Base-by-base conservation (phyloP, 2,888 invertebrate species). In the Melangyna quadrimaculata region DNA sequence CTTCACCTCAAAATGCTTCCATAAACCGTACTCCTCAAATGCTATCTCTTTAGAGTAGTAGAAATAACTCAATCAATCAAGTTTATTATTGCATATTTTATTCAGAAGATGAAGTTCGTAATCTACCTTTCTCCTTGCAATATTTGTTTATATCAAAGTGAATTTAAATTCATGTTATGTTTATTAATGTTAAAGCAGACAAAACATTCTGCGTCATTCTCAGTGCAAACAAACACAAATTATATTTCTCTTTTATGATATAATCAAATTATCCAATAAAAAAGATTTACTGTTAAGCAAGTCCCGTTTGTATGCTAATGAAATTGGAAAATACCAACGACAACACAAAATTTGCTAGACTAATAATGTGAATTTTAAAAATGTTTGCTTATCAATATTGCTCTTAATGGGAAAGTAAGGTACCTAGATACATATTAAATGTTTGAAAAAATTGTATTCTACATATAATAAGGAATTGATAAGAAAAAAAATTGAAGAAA, bases 231-330 rank as follows among this genome's bases (percentile, higher is more conserved):
- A 35, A 57, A 59, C 35, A 59, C 29, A 14, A 59, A 14, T 22
- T 37, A 59, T 59, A 59, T 43, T 43, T 43, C 17, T 27, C 27
- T 63, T 63, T 63, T 43, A 63, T 63, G 27, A 63, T 27, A 43
- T 43, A 73, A 79, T 72, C 78, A 65, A 78, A 78, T 78, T 72
- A 55, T 55, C 57, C 72, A 65, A 78, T 72, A 65, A 59, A 48
- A 61, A 73, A 67, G 79, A 79, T 79, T 79, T 79, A 73, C 57
- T 65, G 45, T 14, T 40, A 37, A 12, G 9, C 14, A 40, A 43
- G 27, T 45, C 48, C 12, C 10, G 27, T 37, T 35, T 4, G 35
- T 27, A 57, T 48, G 35, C 5, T 5, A 55, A 32, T 19, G 32
- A 10, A 45, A 37, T n/a, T 37, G 9, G 17, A 48, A 61, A 71